A percentile compares a stretch with the other conserved stretches of the same genome.
These are phyloP conservation scores for Hydrolagus affinis DNA, from an alignment of 2,113 vertebrate species.

Conservation along the genomic window DNA sequence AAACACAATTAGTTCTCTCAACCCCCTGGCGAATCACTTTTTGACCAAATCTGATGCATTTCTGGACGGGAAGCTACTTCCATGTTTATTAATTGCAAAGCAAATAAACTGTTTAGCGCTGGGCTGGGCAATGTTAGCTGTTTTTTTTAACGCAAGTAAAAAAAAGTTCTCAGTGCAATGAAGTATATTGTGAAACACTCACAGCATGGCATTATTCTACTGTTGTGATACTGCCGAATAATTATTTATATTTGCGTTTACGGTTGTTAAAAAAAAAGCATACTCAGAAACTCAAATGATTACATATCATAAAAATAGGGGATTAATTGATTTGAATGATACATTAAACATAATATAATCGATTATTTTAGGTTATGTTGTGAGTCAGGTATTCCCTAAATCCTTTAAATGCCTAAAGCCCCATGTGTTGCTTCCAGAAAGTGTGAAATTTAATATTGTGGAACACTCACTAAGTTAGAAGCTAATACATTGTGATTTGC, in stretches of 20 bases:
- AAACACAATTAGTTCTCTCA: constrained; percentile 28
- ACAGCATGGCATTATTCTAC: neutral
- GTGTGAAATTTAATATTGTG: neutral
- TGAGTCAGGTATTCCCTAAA: neutral
- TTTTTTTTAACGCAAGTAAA: too few relatives aligned
- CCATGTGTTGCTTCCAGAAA: neutral
- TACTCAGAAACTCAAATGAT: neutral
- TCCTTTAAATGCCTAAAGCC: neutral
- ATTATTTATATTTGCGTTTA: neutral
- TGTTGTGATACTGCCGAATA: neutral
- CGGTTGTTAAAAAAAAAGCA: neutral
- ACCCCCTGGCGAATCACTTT: constrained; percentile 24
- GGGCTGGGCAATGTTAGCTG: constrained; percentile 4
- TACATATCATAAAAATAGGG: neutral
- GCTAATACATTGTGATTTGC: neutral
- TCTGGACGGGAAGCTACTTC: constrained; percentile 15
- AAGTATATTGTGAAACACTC: neutral
- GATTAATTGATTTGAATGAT: neutral
- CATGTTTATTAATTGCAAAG: constrained; percentile 27
- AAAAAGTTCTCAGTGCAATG: neutral
- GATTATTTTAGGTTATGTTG: neutral
- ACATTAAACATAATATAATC: neutral
- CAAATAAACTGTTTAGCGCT: neutral
- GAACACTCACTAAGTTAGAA: neutral
- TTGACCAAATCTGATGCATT: constrained; percentile 21